A percentile compares a stretch with the other conserved stretches of the same genome.
Evolutionary conservation across 2,113 vertebrate species (phyloP).

Genomic region (Myrmecophaga tridactyla): DNA sequence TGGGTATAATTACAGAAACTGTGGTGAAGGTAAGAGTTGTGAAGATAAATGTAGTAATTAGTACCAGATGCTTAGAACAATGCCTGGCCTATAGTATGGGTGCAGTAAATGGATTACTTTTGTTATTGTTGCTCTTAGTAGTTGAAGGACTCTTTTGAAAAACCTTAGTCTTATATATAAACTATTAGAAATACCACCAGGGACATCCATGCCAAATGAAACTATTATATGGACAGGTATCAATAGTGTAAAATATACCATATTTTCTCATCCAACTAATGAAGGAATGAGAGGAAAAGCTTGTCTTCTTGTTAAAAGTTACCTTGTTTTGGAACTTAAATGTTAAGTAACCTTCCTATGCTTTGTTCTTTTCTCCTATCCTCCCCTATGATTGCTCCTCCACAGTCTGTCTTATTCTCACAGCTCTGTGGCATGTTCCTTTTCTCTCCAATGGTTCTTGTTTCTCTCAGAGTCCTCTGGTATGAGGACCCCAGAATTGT

Average conservation of each 20-base stretch:
- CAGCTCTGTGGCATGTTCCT: not conserved
- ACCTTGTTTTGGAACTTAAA: too few species aligned
- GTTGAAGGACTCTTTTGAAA: not conserved
- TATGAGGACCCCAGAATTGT: not conserved
- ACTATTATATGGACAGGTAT: not conserved
- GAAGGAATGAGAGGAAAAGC: not conserved
- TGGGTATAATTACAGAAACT: not conserved
- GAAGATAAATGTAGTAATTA: not conserved
- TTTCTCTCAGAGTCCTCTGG: not conserved
- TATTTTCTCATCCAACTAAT: not conserved
- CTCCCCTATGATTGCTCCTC: not conserved
- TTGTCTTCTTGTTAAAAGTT: not conserved
- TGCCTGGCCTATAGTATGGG: not conserved
- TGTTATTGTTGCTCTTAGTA: not conserved
- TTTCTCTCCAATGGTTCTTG: not conserved
- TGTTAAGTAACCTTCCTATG: not conserved
- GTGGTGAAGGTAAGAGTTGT: not conserved
- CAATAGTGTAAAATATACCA: not conserved
- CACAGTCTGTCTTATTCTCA: not conserved
- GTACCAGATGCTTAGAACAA: not conserved
- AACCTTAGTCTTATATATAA: not conserved
- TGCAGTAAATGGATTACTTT: not conserved
- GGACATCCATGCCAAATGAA: not conserved
- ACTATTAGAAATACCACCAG: not conserved
- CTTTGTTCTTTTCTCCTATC: not conserved